Base-by-base conservation (phyloP, 2,797 vertebrate species). In the Ptychadena robeensis region DNA sequence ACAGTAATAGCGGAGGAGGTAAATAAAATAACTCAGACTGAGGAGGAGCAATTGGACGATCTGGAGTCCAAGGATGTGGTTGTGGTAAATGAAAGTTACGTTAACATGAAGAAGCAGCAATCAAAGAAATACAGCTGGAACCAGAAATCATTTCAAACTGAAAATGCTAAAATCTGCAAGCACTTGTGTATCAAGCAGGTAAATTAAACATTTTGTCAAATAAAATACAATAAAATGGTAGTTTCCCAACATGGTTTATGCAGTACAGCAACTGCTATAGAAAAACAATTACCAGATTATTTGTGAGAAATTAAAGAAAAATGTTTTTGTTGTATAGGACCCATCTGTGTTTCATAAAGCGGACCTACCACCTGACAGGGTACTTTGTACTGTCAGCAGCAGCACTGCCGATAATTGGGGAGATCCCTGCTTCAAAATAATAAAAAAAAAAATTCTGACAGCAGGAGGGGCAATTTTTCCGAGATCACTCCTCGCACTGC, bases 81-180 rank as follows among this genome's bases (percentile, higher is more conserved):
- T 18, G 89, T 97, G 37, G 93, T 97, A 90, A 95, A 86, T 0
- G 96, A 98, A 87, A 99, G 97, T 87, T 98, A 97, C 0, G 95
- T 96, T 86, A 95, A 95, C 87, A 91, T 97, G 86, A 96, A 94
- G 90, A 98, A 96, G 92, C 96, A 90, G 87, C 93, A 94, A 89
- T 91, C 92, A 79, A 96, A 83, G 85, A 96, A 91, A 88, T 92
- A 92, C 37, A 94, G 93, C 77, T 82, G 87, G 77, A 93, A 91
- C 79, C 86, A 90, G 0, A 95, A 95, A 80, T 91, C 94, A 82
- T 18, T 94, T 0, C 89, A 90, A 79, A 92, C 93, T 0, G 96
- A 97, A 86, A 99, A 97, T 18, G 85, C 90, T 85, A 97, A 95
- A 87, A 95, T 99, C 86, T 95, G 96, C 85, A 85, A 88, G 0